These are phyloP conservation scores for Procapra przewalskii DNA, from an alignment of 2,113 vertebrate species.

Conservation along the genomic window DNA sequence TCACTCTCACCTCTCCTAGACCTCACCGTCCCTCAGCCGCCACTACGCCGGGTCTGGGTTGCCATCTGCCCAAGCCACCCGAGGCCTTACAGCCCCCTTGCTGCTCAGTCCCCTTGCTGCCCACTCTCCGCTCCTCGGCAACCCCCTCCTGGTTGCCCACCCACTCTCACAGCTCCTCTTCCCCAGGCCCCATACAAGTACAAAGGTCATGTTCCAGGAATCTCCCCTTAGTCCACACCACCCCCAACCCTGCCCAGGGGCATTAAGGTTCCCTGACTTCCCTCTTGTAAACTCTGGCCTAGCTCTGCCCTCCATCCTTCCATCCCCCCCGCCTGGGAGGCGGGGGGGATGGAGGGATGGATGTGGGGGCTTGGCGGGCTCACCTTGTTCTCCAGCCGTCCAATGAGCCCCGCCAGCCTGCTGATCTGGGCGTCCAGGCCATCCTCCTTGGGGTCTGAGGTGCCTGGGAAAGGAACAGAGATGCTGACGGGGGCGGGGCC, in stretches of 20 bases:
- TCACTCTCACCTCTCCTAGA: no score
- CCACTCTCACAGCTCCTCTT: not conserved
- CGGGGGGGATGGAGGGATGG: rapidly evolving
- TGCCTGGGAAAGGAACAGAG: slow-evolving; percentile 59
- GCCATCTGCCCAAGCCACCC: not conserved
- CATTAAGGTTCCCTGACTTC: not conserved
- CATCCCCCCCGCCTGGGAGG: no score
- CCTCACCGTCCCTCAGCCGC: rapidly evolving
- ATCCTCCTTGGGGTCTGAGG: slow-evolving; percentile 87
- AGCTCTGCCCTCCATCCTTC: no score
- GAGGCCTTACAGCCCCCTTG: not conserved
- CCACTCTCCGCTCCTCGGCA: not conserved
- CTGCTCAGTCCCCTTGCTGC: no score
- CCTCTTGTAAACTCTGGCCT: not conserved
- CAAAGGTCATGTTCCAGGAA: rapidly evolving
- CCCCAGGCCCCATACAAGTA: rapidly evolving
- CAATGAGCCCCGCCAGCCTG: slow-evolving; percentile 92
- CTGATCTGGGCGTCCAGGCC: slow-evolving; percentile 93
- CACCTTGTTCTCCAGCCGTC: slow-evolving; percentile 96
- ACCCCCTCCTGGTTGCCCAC: not conserved
- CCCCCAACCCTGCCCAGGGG: not conserved
- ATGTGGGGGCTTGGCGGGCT: rapidly evolving
- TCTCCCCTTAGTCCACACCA: not conserved
- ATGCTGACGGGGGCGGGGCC: not conserved
- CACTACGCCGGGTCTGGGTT: rapidly evolving